A percentile compares a stretch with the other conserved stretches of the same genome.
phyloP scores from a whole-genome alignment of 2,888 invertebrate genomes.

The Shargacucullia verbasci region DNA sequence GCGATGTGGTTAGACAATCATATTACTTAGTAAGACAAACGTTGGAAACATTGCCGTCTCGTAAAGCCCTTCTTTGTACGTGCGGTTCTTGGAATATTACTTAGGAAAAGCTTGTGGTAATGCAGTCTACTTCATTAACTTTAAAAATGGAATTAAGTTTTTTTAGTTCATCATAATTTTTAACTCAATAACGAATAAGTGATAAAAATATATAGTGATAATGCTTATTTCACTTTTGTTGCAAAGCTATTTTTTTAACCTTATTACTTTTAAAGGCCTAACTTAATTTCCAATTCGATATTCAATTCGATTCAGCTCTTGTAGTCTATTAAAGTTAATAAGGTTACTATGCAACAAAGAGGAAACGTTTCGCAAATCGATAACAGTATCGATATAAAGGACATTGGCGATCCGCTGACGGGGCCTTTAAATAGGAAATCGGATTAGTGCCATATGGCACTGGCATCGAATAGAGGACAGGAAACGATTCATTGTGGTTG shows the following conservation, averaged over 20 bases:
- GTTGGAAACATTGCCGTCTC: conserved; percentile 18
- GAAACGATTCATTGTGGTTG: conserved; percentile 66
- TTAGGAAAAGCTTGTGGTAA: conserved; percentile 1
- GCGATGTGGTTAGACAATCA: conserved; percentile 47
- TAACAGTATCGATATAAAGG: conserved; percentile 41
- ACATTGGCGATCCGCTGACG: conserved; percentile 43
- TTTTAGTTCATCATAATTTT: too few species aligned
- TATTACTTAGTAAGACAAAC: conserved; percentile 49
- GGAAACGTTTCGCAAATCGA: conserved; percentile 29
- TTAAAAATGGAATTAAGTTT: too few species aligned
- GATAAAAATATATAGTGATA: too few species aligned
- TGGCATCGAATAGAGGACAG: conserved; percentile 57
- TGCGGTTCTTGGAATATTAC: conserved; percentile 20
- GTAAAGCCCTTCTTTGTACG: conserved; percentile 30
- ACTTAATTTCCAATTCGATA: neutral
- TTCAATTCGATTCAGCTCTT: conserved; percentile 11
- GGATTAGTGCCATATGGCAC: conserved; percentile 62
- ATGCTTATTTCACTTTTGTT: too few species aligned
- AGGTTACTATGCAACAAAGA: conserved; percentile 28
- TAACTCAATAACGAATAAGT: too few species aligned
- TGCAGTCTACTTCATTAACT: too few species aligned
- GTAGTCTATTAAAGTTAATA: conserved; percentile 21
- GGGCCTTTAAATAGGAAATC: conserved; percentile 58
- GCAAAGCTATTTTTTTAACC: neutral
- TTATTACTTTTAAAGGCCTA: neutral